Evolutionary conservation across 1,140 invertebrate species (phyloP).

Genomic region (Drosophila chauvacae): DNA sequence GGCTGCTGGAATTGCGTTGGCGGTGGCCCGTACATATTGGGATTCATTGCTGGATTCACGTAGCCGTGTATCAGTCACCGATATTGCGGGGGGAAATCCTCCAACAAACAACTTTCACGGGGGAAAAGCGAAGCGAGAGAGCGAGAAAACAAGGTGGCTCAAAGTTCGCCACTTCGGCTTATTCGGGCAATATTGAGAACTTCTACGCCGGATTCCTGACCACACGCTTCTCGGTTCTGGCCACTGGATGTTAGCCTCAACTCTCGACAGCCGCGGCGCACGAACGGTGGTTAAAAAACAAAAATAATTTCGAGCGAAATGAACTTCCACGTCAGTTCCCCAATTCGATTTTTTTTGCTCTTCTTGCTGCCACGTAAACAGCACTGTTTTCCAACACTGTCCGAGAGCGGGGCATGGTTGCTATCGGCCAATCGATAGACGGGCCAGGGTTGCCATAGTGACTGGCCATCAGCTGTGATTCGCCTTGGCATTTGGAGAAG

Average conservation of each 20-base stretch:
- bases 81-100: conserved; percentile 6
- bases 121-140: conserved; percentile 14
- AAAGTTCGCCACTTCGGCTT: conserved; percentile 59
- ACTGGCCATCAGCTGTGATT: conserved; percentile 9
- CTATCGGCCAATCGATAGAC: conserved; percentile 2
- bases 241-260: conserved; percentile 29
- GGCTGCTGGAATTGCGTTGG: conserved; percentile 66
- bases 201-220: conserved; percentile 35
- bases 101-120: conserved; percentile 68
- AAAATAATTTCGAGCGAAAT: conserved; percentile 63
- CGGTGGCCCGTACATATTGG: conserved; percentile 72
- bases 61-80: conserved; percentile 17
- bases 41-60: conserved; percentile 55
- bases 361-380: conserved; percentile 76
- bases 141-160: conserved; percentile 54
- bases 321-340: conserved; percentile 83
- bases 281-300: conserved; percentile 51
- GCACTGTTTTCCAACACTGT: conserved; percentile 34
- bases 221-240: conserved; percentile 23
- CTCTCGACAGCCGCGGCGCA: conserved; percentile 32
- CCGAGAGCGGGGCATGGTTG: conserved; percentile 1
- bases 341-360: conserved; percentile 74
- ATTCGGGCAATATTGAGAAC: conserved; percentile 32
- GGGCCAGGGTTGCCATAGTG: not conserved
- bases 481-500: not conserved